phyloP scores from a whole-genome alignment of 2,888 invertebrate genomes.

The Meiosimyza platycephala region DNA sequence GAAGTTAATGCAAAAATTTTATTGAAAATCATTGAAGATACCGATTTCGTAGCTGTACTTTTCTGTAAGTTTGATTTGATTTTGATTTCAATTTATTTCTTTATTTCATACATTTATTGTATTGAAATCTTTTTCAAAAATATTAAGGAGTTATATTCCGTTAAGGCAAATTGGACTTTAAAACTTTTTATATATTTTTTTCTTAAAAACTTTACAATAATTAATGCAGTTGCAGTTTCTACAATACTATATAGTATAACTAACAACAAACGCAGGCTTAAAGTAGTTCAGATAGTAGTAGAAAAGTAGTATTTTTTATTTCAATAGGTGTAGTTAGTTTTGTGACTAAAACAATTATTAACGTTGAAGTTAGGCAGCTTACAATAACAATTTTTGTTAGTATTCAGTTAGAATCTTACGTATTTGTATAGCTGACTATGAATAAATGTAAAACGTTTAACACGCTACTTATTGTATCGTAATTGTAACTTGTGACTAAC shows the following conservation, averaged over 20 bases:
- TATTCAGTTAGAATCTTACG: slow-evolving; percentile 1
- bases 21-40: slow-evolving; percentile 89
- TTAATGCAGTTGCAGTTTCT: slow-evolving; percentile 67
- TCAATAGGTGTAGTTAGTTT: slow-evolving; percentile 42
- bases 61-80: slow-evolving; percentile 83
- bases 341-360: slow-evolving; percentile 47
- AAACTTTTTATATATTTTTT: background rate
- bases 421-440: slow-evolving; percentile 3
- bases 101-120: slow-evolving; percentile 5
- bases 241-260: background rate
- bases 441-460: slow-evolving; percentile 10
- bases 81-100: slow-evolving; percentile 30
- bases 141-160: slow-evolving; percentile 17
- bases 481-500: slow-evolving; percentile 60
- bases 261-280: slow-evolving; percentile 23
- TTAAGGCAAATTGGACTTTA: background rate
- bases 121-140: background rate
- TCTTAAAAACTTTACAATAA: slow-evolving; percentile 43
- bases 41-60: slow-evolving; percentile 90
- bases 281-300: background rate
- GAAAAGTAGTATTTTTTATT: slow-evolving; percentile 12
- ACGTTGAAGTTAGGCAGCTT: slow-evolving; percentile 10
- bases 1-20: slow-evolving; percentile 93
- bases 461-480: background rate
- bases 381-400: background rate